Percentiles rank a stretch among this genome's conserved stretches.
Conservation (phyloP, 2,113 vertebrate species). For the Pipa parva region DNA sequence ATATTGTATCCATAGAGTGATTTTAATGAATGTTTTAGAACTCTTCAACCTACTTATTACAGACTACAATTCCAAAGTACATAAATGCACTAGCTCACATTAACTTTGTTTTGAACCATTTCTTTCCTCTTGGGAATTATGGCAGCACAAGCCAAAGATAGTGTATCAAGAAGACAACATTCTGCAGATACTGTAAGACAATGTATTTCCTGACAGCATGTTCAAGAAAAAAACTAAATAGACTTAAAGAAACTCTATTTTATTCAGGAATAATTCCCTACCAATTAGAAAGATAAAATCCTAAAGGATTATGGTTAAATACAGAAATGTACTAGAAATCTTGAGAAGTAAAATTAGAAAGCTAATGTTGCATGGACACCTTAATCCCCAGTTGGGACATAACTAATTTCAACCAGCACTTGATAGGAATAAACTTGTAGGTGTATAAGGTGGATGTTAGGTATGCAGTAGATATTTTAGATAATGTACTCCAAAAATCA, state of each 20-base stretch:
- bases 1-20: neutral
- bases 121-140: slow-evolving; percentile 9
- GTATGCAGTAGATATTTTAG: no score
- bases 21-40: neutral
- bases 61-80: neutral
- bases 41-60: neutral
- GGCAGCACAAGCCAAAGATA: slow-evolving; percentile 33
- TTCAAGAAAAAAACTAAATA: slow-evolving; percentile 23
- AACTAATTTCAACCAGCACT: no score
- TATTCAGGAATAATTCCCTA: slow-evolving; percentile 29
- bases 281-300: slow-evolving; percentile 7
- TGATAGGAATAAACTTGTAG: no score
- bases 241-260: slow-evolving; percentile 14
- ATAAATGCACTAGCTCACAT: neutral
- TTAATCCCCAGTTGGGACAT: no score
- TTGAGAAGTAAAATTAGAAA: neutral
- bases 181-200: slow-evolving; percentile 31
- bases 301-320: neutral
- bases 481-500: no score
- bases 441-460: no score
- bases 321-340: neutral
- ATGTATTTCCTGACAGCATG: slow-evolving; percentile 38
- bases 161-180: slow-evolving; percentile 32
- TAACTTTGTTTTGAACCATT: slow-evolving; percentile 7
- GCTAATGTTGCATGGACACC: no score